phyloP scores from a whole-genome alignment of 2,888 invertebrate species.

The Metalampra italica region DNA sequence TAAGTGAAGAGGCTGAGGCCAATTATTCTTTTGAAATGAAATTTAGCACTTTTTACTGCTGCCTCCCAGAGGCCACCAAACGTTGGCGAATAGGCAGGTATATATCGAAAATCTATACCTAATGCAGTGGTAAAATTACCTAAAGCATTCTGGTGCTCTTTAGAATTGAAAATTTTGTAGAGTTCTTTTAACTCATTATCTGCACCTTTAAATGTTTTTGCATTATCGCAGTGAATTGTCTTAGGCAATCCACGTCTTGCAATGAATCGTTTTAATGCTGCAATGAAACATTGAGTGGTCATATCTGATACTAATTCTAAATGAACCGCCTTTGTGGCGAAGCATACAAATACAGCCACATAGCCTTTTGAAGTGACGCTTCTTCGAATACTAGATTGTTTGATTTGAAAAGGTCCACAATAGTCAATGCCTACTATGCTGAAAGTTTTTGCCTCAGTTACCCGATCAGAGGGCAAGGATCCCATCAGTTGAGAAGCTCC shows the following conservation, averaged over 20 bases:
- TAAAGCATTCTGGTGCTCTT: neutral
- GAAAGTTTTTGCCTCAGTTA: neutral
- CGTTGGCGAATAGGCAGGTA: slow-evolving; percentile 12
- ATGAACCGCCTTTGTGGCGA: slow-evolving; percentile 9
- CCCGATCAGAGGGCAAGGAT: slow-evolving; percentile 1
- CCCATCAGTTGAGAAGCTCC: neutral
- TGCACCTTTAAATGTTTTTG: slow-evolving; percentile 4
- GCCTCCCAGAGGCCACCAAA: slow-evolving; percentile 16
- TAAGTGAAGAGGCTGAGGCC: slow-evolving; percentile 2
- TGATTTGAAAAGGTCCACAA: slow-evolving; percentile 3
- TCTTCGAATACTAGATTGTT: neutral
- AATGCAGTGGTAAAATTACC: neutral
- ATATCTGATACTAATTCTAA: slow-evolving; percentile 12
- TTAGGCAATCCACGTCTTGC: slow-evolving; percentile 8
- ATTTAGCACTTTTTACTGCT: slow-evolving; percentile 11
- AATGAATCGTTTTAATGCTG: slow-evolving; percentile 10
- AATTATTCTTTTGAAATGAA: slow-evolving; percentile 9
- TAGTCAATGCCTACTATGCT: slow-evolving; percentile 7
- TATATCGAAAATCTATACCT: slow-evolving; percentile 10
- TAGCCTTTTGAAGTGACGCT: neutral
- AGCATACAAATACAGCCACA: slow-evolving; percentile 3
- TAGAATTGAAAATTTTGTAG: neutral
- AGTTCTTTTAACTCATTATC: neutral
- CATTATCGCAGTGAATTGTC: slow-evolving; percentile 9
- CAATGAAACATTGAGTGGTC: slow-evolving; percentile 5